Percentiles rank a stretch among this genome's conserved stretches.
phyloP scores from a whole-genome alignment of 2,888 invertebrate genomes.

The Morinoia aosen region DNA sequence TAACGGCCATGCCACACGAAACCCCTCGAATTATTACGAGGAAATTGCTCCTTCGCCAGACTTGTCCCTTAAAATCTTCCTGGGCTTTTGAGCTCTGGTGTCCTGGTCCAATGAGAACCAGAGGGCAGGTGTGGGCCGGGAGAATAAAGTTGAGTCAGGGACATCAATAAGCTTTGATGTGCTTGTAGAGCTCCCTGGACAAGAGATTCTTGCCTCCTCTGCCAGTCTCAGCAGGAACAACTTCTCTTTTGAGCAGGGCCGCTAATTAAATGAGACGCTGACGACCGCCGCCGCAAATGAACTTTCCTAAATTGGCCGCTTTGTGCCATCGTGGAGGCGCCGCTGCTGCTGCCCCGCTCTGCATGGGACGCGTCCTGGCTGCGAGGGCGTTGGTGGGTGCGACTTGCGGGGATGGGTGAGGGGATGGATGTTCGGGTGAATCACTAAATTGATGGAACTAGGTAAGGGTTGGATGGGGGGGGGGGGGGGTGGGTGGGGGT shows the following conservation, averaged over 20 bases:
- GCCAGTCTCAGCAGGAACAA: not conserved
- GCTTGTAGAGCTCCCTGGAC: not conserved
- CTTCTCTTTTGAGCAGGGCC: not conserved
- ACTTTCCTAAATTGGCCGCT: constrained; percentile 3
- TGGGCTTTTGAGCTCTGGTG: not conserved
- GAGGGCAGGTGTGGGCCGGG: not conserved
- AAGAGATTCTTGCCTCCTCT: not conserved
- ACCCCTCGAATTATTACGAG: not conserved
- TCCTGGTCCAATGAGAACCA: not conserved
- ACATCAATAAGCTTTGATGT: not conserved
- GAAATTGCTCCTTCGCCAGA: not conserved
- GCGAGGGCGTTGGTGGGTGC: not conserved
- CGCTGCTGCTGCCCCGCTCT: not conserved
- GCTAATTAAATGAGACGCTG: constrained; percentile 4
- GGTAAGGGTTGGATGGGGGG: too few species aligned
- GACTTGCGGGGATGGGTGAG: too few species aligned
- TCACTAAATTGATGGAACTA: too few species aligned
- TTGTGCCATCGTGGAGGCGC: not conserved
- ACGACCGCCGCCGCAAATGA: not conserved
- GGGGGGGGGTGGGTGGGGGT: too few species aligned
- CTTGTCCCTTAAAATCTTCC: not conserved
- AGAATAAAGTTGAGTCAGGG: not conserved
- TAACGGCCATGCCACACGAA: not conserved
- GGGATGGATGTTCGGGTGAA: too few species aligned
- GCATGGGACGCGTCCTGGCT: not conserved